phyloP scores from a whole-genome alignment of 2,113 vertebrate genomes.

The Percina caprodes region DNA sequence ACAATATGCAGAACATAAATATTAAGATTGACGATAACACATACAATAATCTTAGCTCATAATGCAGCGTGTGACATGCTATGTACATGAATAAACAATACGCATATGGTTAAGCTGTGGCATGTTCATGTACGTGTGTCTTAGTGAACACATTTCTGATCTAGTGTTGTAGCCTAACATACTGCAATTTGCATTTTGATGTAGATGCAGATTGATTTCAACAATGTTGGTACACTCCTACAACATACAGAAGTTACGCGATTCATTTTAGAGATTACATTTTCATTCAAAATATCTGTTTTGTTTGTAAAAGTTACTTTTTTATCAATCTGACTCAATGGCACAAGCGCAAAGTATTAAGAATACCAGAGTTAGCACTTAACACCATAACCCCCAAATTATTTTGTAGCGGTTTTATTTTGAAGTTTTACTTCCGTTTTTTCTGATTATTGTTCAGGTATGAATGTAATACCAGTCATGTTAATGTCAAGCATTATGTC shows the following conservation, averaged over 20 bases:
- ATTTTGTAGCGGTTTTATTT: background rate
- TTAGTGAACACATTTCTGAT: slow-evolving; percentile 8
- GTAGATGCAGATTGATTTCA: background rate
- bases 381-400: background rate
- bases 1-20: slow-evolving; percentile 3
- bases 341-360: background rate
- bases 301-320: background rate
- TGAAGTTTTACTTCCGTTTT: background rate
- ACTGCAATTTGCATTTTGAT: slow-evolving; percentile 35
- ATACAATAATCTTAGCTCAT: slow-evolving; percentile 14
- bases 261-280: background rate
- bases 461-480: background rate
- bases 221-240: background rate
- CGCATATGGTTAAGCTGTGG: slow-evolving; percentile 17
- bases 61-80: slow-evolving; percentile 7
- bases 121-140: background rate
- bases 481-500: background rate
- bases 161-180: slow-evolving; percentile 1
- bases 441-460: background rate
- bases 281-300: background rate
- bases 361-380: background rate
- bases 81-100: slow-evolving; percentile 44
- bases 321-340: background rate
- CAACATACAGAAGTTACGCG: background rate
- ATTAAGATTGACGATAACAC: background rate